These are phyloP conservation scores for Smutsia gigantea DNA, from an alignment of 2,797 vertebrate genomes.

Conservation along the genomic window DNA sequence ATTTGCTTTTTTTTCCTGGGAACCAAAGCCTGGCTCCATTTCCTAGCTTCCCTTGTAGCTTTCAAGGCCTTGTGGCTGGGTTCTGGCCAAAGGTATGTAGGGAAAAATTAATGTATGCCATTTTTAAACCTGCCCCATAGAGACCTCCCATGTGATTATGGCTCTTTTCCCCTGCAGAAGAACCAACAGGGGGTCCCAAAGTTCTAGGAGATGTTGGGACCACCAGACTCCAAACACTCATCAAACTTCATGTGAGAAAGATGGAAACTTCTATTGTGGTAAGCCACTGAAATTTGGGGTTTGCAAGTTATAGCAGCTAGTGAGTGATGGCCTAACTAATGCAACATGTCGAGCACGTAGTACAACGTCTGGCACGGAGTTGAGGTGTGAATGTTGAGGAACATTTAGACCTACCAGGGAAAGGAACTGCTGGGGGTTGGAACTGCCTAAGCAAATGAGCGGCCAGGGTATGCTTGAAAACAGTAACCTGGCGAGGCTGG, in stretches of 20 bases:
- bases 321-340: background rate
- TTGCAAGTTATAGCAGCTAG: background rate
- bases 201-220: background rate
- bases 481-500: background rate
- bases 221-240: background rate
- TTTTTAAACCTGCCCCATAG: background rate
- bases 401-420: background rate
- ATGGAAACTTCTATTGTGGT: background rate
- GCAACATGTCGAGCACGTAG: background rate
- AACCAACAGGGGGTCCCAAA: background rate
- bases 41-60: background rate
- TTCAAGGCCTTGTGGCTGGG: background rate
- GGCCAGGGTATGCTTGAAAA: background rate
- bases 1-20: background rate
- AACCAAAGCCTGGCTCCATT: background rate
- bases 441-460: background rate
- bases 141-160: background rate
- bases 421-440: background rate
- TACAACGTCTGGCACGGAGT: background rate
- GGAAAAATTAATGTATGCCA: background rate
- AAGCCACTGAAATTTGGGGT: background rate
- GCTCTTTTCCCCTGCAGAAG: background rate
- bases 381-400: background rate
- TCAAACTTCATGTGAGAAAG: background rate
- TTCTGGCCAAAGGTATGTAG: background rate